A percentile compares a stretch with the other conserved stretches of the same genome.
Evolutionary conservation across 2,113 vertebrate genomes (phyloP).

Genomic region (Electrona antarctica): DNA sequence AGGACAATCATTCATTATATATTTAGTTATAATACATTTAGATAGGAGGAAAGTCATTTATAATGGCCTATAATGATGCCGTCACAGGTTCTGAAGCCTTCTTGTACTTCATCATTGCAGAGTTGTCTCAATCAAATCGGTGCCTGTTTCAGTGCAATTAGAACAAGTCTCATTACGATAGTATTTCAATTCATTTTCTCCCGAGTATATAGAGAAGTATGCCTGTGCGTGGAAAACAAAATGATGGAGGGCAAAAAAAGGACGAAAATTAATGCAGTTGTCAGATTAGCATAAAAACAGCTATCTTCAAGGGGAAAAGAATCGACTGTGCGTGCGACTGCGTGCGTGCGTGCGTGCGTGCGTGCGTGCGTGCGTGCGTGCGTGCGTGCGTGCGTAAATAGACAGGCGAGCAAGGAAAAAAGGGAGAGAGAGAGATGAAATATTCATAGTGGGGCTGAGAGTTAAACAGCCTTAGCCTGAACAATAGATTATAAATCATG

Average conservation of each 20-base stretch:
- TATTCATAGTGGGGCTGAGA: constrained; percentile 63
- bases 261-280: constrained; percentile 64
- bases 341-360: constrained; percentile 39
- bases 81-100: constrained; percentile 25
- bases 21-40: too few species aligned
- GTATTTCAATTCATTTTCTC: constrained; percentile 21
- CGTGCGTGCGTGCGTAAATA: constrained; percentile 3
- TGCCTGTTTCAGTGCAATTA: constrained; percentile 40
- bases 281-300: constrained; percentile 70
- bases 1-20: background rate
- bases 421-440: constrained; percentile 51
- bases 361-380: background rate
- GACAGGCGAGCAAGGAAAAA: background rate
- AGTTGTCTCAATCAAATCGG: constrained; percentile 35
- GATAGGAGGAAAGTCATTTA: too few species aligned
- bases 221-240: background rate
- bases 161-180: constrained; percentile 29
- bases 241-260: constrained; percentile 31
- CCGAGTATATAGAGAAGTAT: constrained; percentile 13
- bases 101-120: background rate
- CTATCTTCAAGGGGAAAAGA: constrained; percentile 58
- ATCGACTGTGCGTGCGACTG: constrained; percentile 43
- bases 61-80: background rate
- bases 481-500: constrained; percentile 77
- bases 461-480: constrained; percentile 67